phyloP scores from a whole-genome alignment of 2,888 invertebrate species.

The Nipponacmea schrenckii region DNA sequence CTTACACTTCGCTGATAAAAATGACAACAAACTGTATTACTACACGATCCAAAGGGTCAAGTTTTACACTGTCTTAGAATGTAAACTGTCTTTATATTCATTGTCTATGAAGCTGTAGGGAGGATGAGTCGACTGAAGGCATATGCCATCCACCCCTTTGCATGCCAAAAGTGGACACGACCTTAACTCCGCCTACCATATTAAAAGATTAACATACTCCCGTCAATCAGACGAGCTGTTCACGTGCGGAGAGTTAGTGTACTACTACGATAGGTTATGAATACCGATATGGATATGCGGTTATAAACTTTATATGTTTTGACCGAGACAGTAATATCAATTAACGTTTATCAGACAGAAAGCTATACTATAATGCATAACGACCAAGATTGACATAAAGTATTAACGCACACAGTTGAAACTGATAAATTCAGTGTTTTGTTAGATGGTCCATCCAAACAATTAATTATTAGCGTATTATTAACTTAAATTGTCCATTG shows the following conservation, averaged over 20 bases:
- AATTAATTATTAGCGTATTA: no score
- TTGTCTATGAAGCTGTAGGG: not conserved
- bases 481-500: no score
- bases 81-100: slow-evolving; percentile 1
- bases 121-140: not conserved
- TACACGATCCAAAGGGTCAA: not conserved
- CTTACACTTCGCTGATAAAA: not conserved
- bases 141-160: not conserved
- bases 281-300: not conserved
- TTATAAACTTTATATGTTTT: no score
- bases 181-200: not conserved
- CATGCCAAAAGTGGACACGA: not conserved
- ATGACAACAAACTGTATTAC: not conserved
- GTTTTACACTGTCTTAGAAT: not conserved
- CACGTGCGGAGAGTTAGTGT: not conserved
- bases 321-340: no score
- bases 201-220: not conserved
- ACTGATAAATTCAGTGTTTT: no score
- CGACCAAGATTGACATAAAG: no score
- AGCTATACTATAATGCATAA: no score
- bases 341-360: no score
- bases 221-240: not conserved
- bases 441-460: no score
- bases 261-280: not conserved
- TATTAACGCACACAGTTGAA: no score